Conservation (phyloP, 2,888 invertebrate species). For the Phania funesta region DNA sequence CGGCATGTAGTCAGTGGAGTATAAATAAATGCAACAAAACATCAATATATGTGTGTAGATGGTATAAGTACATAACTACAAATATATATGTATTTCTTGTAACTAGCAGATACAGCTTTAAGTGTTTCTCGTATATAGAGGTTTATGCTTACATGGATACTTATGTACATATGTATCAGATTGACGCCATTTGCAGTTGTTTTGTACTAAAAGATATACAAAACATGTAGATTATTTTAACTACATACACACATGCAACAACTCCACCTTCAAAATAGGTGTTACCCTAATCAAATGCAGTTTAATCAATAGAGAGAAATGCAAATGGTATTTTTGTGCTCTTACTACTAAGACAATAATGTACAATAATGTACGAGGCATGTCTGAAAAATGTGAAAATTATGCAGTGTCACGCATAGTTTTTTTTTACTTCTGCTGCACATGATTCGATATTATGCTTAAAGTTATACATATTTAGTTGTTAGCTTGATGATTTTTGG, state of each 20-base stretch:
- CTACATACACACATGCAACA: conserved; percentile 35
- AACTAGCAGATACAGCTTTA: background rate
- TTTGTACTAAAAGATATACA: conserved; percentile 27
- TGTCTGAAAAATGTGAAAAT: too few relatives aligned
- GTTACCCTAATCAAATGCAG: conserved; percentile 42
- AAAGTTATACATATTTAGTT: too few relatives aligned
- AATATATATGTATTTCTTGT: background rate
- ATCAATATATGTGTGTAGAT: background rate
- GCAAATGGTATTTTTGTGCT: conserved; percentile 28
- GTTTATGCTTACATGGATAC: background rate
- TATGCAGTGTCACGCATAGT: too few relatives aligned
- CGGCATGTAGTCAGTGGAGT: background rate
- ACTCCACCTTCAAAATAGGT: conserved; percentile 64
- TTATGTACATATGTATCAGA: background rate
- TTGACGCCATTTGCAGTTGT: conserved; percentile 27
- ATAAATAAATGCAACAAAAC: conserved; percentile 16
- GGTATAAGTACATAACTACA: background rate
- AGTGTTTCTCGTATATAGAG: background rate
- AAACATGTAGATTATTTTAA: conserved; percentile 1
- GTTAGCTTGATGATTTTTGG: too few relatives aligned
- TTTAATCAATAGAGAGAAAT: too few relatives aligned
- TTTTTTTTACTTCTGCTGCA: too few relatives aligned
- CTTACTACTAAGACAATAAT: background rate
- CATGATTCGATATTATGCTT: too few relatives aligned
- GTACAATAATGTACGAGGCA: background rate